Percentiles rank a stretch among this genome's conserved stretches.
Evolutionary conservation across 2,113 vertebrate species (phyloP).

Genomic region (Oncorhynchus nerka): DNA sequence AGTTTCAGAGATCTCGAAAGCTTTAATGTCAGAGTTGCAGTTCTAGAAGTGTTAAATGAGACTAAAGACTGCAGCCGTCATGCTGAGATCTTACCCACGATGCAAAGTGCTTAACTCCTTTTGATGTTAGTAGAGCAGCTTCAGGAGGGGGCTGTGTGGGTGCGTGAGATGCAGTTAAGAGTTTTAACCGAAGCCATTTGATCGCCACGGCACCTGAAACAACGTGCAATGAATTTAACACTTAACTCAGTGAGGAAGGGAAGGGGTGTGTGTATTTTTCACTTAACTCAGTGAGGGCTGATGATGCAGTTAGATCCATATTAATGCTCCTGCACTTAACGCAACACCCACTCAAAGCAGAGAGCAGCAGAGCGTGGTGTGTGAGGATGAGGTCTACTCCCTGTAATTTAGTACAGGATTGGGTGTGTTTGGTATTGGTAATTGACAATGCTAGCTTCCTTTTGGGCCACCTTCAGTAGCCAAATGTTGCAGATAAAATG

Average conservation of each 20-base stretch:
- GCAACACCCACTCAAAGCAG: constrained; percentile 48
- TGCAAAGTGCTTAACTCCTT: constrained; percentile 70
- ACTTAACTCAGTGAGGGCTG: constrained; percentile 63
- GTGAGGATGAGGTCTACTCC: not conserved
- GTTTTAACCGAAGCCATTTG: constrained; percentile 65
- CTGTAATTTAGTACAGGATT: not conserved
- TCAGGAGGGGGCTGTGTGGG: constrained; percentile 54
- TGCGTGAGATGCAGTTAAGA: constrained; percentile 19
- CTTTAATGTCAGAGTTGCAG: too few species aligned
- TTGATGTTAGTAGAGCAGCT: constrained; percentile 72
- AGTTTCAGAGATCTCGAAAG: constrained; percentile 47
- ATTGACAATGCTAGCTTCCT: not conserved
- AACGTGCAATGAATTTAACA: constrained; percentile 69
- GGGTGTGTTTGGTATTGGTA: not conserved
- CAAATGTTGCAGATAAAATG: too few species aligned
- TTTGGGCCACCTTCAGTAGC: not conserved
- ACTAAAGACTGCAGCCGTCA: constrained; percentile 72
- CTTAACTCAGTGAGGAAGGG: constrained; percentile 38
- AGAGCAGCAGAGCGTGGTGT: not conserved
- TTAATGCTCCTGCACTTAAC: constrained; percentile 59
- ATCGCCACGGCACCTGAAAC: constrained; percentile 72
- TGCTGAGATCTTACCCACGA: constrained; percentile 73
- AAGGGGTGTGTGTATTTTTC: constrained; percentile 49
- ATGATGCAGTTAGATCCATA: constrained; percentile 69
- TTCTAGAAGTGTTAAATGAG: constrained; percentile 47